A percentile compares a stretch with the other conserved stretches of the same genome.
Evolutionary conservation across 2,797 vertebrate species (phyloP).

Genomic region (Danio choprae): DNA sequence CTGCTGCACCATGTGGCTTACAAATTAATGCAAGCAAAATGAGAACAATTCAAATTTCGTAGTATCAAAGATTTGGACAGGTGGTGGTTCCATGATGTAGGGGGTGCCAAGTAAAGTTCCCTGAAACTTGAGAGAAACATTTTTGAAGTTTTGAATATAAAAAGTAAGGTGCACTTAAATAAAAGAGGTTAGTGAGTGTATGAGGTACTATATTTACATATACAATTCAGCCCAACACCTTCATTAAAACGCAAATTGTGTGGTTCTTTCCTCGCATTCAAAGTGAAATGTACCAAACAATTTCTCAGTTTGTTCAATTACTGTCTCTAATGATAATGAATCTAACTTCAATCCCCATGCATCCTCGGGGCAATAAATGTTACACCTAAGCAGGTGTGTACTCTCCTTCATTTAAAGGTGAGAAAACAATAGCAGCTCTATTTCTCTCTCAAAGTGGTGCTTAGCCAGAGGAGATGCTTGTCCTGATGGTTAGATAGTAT

Average conservation of each 20-base stretch:
- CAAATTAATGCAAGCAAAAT: too few relatives aligned
- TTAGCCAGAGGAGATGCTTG: slow-evolving; percentile 77
- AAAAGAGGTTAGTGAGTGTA: background rate
- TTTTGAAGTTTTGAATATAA: too few relatives aligned
- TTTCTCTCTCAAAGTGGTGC: slow-evolving; percentile 77
- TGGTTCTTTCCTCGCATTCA: background rate
- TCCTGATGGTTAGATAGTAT: slow-evolving; percentile 66
- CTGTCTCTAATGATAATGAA: slow-evolving; percentile 12
- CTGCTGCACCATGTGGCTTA: too few relatives aligned
- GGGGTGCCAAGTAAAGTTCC: too few relatives aligned
- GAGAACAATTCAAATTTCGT: too few relatives aligned
- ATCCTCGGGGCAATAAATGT: background rate
- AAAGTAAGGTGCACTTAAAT: too few relatives aligned
- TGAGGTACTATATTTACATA: background rate
- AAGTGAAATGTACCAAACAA: background rate
- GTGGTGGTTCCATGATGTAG: too few relatives aligned
- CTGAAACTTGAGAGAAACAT: too few relatives aligned
- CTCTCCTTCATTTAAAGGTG: slow-evolving; percentile 57
- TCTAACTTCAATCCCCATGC: background rate
- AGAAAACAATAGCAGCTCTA: slow-evolving; percentile 74
- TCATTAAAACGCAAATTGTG: background rate
- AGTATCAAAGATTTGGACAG: too few relatives aligned
- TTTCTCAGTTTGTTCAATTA: background rate
- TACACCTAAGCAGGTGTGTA: slow-evolving; percentile 38
- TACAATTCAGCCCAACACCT: background rate